Evolutionary conservation across 1,140 invertebrate species (phyloP).

Genomic region (Zaprionus vittiger): DNA sequence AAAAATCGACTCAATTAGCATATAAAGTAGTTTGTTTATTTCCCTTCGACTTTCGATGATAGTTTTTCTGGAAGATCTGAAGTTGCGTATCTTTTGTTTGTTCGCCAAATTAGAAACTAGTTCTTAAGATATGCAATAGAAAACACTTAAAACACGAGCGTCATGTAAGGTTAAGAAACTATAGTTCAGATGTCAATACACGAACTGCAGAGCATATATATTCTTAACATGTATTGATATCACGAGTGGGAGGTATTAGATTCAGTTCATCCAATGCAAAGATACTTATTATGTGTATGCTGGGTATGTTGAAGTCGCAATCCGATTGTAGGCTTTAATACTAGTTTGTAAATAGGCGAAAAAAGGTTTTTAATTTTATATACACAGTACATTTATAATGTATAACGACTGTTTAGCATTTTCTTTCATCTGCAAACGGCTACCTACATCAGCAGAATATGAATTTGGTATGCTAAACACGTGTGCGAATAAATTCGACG

Average conservation of each 20-base stretch:
- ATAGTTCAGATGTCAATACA: neutral
- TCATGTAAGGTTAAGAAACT: neutral
- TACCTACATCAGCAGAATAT: constrained; percentile 21
- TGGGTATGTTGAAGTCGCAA: neutral
- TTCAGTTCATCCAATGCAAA: neutral
- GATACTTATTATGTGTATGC: neutral
- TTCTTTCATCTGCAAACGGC: constrained; percentile 44
- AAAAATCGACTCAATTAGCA: constrained; percentile 11
- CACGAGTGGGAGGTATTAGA: neutral
- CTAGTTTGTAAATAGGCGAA: constrained; percentile 7
- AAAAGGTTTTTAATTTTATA: constrained; percentile 2
- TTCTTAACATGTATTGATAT: neutral
- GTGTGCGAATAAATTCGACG: constrained; percentile 64
- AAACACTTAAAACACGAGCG: neutral
- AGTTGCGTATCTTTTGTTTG: neutral
- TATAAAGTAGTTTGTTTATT: constrained; percentile 12
- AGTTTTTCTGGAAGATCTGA: neutral
- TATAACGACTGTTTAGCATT: constrained; percentile 27
- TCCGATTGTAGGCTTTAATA: neutral
- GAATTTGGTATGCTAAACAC: constrained; percentile 54
- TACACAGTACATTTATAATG: neutral
- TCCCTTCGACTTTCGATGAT: constrained; percentile 2
- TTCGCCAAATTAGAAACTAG: constrained; percentile 10
- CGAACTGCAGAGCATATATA: neutral
- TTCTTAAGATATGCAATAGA: constrained; percentile 6